Evolutionary conservation across 2,888 invertebrate species (phyloP).

Genomic region (Cantharis flavilabris): DNA sequence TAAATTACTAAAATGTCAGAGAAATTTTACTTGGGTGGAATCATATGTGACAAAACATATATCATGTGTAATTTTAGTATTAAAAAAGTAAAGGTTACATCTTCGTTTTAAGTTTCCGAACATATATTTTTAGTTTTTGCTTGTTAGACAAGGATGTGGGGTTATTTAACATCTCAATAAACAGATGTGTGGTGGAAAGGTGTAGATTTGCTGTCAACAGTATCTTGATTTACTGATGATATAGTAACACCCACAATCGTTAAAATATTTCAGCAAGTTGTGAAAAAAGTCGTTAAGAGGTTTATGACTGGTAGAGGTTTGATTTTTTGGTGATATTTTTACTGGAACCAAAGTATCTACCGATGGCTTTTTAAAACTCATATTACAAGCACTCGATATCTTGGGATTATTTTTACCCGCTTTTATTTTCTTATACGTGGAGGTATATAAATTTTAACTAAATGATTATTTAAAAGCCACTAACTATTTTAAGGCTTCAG

Average conservation of each 20-base stretch:
- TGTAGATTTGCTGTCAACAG: slow-evolving; percentile 23
- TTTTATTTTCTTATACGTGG: background rate
- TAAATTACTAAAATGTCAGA: slow-evolving; percentile 28
- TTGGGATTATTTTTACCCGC: background rate
- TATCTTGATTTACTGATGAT: slow-evolving; percentile 30
- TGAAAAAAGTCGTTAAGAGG: slow-evolving; percentile 29
- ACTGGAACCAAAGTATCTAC: slow-evolving; percentile 10
- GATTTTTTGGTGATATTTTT: slow-evolving; percentile 20
- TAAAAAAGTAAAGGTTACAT: background rate
- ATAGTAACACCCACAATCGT: slow-evolving; percentile 23
- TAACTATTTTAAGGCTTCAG: background rate
- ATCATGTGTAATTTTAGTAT: slow-evolving; percentile 26
- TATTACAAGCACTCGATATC: slow-evolving; percentile 4
- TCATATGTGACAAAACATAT: slow-evolving; percentile 30
- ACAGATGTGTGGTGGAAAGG: slow-evolving; percentile 13
- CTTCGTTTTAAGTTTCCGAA: slow-evolving; percentile 7
- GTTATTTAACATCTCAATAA: slow-evolving; percentile 19
- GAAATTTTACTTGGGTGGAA: slow-evolving; percentile 25
- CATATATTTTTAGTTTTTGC: background rate
- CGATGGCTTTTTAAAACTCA: background rate
- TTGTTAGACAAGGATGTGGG: slow-evolving; percentile 1
- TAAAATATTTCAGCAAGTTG: slow-evolving; percentile 29
- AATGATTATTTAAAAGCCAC: background rate
- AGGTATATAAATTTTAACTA: background rate
- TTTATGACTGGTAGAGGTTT: slow-evolving; percentile 26